A percentile compares a stretch with the other conserved stretches of the same genome.
These are phyloP conservation scores for Monomorium pharaonis DNA, from an alignment of 1,140 invertebrate genomes.

Conservation along the genomic window DNA sequence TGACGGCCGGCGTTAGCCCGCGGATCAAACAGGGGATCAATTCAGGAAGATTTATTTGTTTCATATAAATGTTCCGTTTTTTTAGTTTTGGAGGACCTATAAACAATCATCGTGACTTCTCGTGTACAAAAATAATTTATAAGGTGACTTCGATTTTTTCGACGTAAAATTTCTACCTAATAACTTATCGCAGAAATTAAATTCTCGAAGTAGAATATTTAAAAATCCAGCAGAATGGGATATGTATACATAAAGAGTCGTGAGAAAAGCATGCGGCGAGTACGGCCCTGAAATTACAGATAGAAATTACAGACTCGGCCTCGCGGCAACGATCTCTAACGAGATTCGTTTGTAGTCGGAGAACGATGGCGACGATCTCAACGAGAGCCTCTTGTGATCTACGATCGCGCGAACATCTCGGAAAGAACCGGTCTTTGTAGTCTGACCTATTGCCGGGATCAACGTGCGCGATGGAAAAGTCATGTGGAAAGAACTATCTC, in stretches of 20 bases:
- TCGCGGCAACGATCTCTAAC: slow-evolving; percentile 70
- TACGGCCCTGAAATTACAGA: slow-evolving; percentile 59
- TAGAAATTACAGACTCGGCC: slow-evolving; percentile 59
- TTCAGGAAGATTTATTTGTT: slow-evolving; percentile 36
- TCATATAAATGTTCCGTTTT: not conserved
- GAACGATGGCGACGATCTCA: slow-evolving; percentile 56
- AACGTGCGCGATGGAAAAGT: slow-evolving; percentile 44
- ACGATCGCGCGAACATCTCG: slow-evolving; percentile 38
- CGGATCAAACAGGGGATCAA: slow-evolving; percentile 25
- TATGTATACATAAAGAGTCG: not conserved
- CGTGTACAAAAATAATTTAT: not conserved
- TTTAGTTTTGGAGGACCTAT: not conserved
- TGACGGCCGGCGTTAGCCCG: not conserved
- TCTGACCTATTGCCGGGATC: slow-evolving; percentile 41
- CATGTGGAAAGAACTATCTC: slow-evolving; percentile 49
- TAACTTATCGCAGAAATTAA: not conserved
- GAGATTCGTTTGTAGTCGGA: slow-evolving; percentile 65
- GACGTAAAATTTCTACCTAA: not conserved
- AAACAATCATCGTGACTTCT: slow-evolving; percentile 2
- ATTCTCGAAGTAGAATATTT: not conserved
- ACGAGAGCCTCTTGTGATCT: slow-evolving; percentile 52
- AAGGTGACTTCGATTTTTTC: not conserved
- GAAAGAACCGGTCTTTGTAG: slow-evolving; percentile 41
- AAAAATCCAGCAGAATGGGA: not conserved
- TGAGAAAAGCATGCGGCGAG: slow-evolving; percentile 1